Evolutionary conservation across 2,797 vertebrate species (phyloP), one percentile per base, ranked within the genome.

Genomic region (Cryptoblepharus egeriae): DNA sequence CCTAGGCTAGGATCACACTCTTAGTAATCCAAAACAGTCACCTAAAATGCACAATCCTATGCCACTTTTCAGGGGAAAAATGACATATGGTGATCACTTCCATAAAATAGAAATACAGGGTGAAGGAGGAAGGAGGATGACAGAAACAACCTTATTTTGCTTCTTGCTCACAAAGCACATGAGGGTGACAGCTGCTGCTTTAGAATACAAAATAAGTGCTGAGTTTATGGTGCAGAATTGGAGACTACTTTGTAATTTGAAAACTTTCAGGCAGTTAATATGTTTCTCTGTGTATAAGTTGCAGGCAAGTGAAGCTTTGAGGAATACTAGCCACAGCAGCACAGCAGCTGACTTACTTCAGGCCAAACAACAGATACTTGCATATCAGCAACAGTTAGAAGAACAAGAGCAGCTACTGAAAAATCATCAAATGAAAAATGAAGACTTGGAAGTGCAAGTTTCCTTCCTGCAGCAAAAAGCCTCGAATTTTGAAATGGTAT

Each of bases 231-330:
- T 18, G n/a, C 11, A 73, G 16, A 77, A 72, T 72, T 77, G 30
- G 35, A 60, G 63, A 35, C 45, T 79, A 9, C 10, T n/a, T n/a
- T 5, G 11, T 77, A 57, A 30, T 83, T 83, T 64, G 49, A 20
- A 16, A 49, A 45, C 9, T 45, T 65, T 73, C 57, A 73, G 78
- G 30, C 49, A 73, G 20, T 57, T 20, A 32, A 64, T 45, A 0
- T 75, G 84, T 87, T 72, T 75, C 86, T 92, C 67, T 87, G 18
- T 80, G 68, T 91, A 83, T 55, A 91, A 99, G 98, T 95, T 99
- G 71, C 99, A 99, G 96, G 98, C 97, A 2, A 97, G 98, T 4
- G 98, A 99, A 95, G 96, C 97, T 0, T 91, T 99, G 85, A 97
- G 98, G 90, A 99, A 97, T 90, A 98, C 95, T 84, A 98, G 96